Conservation (phyloP, 2,888 invertebrate genomes). For the Morpho achilles region DNA sequence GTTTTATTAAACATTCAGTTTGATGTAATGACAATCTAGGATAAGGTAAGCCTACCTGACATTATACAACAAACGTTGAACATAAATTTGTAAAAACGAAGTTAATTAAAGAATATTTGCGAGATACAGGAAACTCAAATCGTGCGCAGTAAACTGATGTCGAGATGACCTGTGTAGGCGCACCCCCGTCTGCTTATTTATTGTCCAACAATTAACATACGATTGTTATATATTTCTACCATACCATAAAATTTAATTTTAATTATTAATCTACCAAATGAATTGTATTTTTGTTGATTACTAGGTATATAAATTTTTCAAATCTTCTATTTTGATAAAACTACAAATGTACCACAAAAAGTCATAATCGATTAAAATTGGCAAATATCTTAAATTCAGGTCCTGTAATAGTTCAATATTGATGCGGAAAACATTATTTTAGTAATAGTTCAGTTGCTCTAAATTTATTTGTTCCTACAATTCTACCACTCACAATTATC, state of each 20-base stretch:
- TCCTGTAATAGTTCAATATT: not conserved
- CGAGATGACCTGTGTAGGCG: conserved; percentile 71
- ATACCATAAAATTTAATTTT: not conserved
- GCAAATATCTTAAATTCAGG: not conserved
- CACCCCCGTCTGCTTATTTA: conserved; percentile 60
- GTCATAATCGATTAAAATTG: too few relatives aligned
- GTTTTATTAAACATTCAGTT: too few relatives aligned
- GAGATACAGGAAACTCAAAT: conserved; percentile 58
- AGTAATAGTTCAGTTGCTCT: not conserved
- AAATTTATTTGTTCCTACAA: conserved; percentile 2
- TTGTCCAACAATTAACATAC: conserved; percentile 53
- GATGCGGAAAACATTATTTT: not conserved
- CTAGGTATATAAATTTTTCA: too few relatives aligned
- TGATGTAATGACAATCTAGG: too few relatives aligned
- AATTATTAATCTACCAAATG: too few relatives aligned
- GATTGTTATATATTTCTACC: conserved; percentile 33
- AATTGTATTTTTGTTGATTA: too few relatives aligned
- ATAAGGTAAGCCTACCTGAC: too few relatives aligned
- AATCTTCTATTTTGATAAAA: too few relatives aligned
- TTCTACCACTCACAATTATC: conserved; percentile 3
- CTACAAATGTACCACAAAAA: too few relatives aligned
- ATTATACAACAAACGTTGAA: too few relatives aligned
- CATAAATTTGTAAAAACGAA: too few relatives aligned
- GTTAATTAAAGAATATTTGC: not conserved
- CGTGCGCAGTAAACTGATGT: conserved; percentile 69